phyloP scores from a whole-genome alignment of 2,888 invertebrate species.

The Pomacea canaliculata region DNA sequence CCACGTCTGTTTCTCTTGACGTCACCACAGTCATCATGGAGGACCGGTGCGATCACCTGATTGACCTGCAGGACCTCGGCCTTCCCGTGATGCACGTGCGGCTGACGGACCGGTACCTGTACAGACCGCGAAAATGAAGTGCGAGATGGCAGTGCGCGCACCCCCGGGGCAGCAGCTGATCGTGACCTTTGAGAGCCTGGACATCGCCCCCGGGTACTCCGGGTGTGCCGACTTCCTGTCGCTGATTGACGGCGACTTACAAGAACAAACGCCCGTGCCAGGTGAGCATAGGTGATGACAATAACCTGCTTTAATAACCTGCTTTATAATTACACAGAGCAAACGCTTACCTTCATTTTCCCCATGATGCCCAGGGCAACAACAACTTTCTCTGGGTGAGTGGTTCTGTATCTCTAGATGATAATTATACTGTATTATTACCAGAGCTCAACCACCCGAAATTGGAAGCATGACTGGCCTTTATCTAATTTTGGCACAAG shows the following conservation, averaged over 20 bases:
- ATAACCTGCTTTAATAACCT: no score
- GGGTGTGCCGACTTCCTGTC: conserved; percentile 10
- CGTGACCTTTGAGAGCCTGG: conserved; percentile 13
- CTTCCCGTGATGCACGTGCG: conserved; percentile 2
- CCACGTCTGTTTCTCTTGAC: no score
- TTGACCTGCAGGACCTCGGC: conserved; percentile 7
- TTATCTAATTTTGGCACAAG: no score
- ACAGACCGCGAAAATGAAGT: conserved; percentile 11
- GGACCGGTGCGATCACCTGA: conserved; percentile 19
- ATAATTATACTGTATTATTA: no score
- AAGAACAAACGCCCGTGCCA: not conserved
- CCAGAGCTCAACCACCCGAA: no score
- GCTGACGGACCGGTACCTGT: conserved; percentile 7
- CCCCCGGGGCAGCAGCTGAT: conserved; percentile 15
- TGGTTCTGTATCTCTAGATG: no score
- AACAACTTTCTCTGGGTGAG: no score
- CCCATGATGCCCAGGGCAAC: no score
- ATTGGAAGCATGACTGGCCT: no score
- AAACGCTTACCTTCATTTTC: no score
- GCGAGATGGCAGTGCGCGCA: conserved; percentile 9
- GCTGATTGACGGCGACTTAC: not conserved
- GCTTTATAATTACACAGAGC: no score
- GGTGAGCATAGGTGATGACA: not conserved
- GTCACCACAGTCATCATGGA: conserved; percentile 11
- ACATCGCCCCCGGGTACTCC: conserved; percentile 11